These are phyloP conservation scores for Heteronetta atricapilla DNA, from an alignment of 2,113 vertebrate genomes.

Conservation along the genomic window DNA sequence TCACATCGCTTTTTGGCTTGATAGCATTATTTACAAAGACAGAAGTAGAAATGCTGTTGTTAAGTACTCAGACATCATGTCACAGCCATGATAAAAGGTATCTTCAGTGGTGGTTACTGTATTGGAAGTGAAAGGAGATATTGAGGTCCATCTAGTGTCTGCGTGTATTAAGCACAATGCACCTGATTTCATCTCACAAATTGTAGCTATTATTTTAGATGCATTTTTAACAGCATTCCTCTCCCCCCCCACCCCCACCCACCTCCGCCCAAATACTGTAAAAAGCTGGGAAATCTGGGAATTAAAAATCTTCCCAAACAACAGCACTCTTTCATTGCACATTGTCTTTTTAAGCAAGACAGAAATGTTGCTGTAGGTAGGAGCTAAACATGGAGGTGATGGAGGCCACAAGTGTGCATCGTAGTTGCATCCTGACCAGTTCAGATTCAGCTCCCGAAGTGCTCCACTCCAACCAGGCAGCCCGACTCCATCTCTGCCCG, in stretches of 20 bases:
- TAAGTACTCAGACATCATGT: background rate
- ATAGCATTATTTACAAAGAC: background rate
- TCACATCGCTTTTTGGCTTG: background rate
- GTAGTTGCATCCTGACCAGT: rapidly evolving
- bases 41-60: background rate
- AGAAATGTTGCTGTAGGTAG: background rate
- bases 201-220: background rate
- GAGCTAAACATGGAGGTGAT: background rate
- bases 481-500: background rate
- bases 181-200: background rate
- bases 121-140: rapidly evolving
- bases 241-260: no score
- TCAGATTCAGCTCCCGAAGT: rapidly evolving
- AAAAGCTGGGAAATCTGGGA: background rate
- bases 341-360: background rate
- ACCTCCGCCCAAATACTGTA: rapidly evolving
- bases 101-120: background rate
- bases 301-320: background rate
- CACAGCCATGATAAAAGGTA: rapidly evolving
- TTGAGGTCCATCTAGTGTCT: background rate
- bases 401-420: rapidly evolving
- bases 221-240: background rate
- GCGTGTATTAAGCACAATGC: background rate
- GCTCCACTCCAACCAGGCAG: rapidly evolving
- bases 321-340: background rate